Evolutionary conservation across 2,888 invertebrate genomes (phyloP), one percentile per base, ranked within the genome.

Genomic region (Drosophila greeni): DNA sequence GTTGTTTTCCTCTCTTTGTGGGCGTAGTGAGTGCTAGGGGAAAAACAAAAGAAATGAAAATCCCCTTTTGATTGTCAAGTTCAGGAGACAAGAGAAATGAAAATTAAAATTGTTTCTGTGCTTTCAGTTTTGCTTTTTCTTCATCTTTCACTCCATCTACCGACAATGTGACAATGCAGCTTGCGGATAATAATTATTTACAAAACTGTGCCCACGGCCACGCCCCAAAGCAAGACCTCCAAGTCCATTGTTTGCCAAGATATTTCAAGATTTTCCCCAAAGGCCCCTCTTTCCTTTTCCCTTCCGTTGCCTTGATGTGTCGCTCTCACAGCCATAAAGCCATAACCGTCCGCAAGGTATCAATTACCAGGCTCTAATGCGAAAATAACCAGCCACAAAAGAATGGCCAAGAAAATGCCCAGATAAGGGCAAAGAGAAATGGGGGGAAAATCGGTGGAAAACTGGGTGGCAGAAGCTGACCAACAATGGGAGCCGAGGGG

Each of bases 1-100:
- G n/a, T 42, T 23, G 5, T 42, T 24, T 24, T 54, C 34, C n/a
- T n/a, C 42, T 20, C 16, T 57, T 57, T 53, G 58, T 58, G 66
- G 66, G 58, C 29, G 49, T 23, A 29, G 16, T 23, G 39, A n/a
- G n/a, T n/a, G n/a, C n/a, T n/a, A 18, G n/a, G 26, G 12, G 45
- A 14, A 40, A 62, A 54, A 58, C 59, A 67, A 74, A 70, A 64
- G 59, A 66, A 71, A 77, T 49, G 72, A 72, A 79, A 80, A 84
- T 82, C n/a, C 82, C 73, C 76, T 72, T 81, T 70, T 71, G 80
- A 76, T 75, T 81, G 84, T 84, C 80, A 81, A 81, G 80, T 81
- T 81, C 80, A 81, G 73, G 33, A 60, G 59, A 60, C 67, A 52
- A 43, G 56, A 55, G 53, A 58, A 40, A 61, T 51, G 69, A 60